Evolutionary conservation across 2,888 invertebrate species (phyloP).

Genomic region (Athalia circularis): DNA sequence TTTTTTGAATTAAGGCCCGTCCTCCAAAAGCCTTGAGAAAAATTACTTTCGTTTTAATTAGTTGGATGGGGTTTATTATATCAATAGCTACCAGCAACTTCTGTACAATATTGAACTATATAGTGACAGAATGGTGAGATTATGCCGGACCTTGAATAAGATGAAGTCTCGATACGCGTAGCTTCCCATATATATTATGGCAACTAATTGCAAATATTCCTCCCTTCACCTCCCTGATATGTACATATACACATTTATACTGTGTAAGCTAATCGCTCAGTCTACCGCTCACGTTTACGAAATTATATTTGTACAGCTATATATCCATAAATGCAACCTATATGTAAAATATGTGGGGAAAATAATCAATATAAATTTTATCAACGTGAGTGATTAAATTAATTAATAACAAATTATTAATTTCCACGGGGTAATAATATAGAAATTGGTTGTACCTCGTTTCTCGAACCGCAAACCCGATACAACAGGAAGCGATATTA

Average conservation of each 20-base stretch:
- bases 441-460: not conserved
- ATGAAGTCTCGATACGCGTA: too few relatives aligned
- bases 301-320: too few relatives aligned
- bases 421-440: not conserved
- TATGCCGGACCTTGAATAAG: not conserved
- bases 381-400: conserved; percentile 9
- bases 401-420: conserved; percentile 11
- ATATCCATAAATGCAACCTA: too few relatives aligned
- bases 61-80: not conserved
- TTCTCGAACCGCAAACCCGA: not conserved
- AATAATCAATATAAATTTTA: conserved; percentile 7
- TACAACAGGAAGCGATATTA: conserved; percentile 1
- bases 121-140: not conserved
- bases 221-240: not conserved
- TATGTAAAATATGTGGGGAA: not conserved
- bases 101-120: not conserved
- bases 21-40: not conserved
- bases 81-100: not conserved
- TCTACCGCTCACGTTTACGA: not conserved
- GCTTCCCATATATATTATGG: not conserved
- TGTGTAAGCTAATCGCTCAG: conserved; percentile 1
- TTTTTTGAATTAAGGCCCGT: conserved; percentile 20
- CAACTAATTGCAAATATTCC: conserved; percentile 22
- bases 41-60: conserved; percentile 34
- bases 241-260: not conserved